A percentile compares a stretch with the other conserved stretches of the same genome.
These are phyloP conservation scores for Leuciscus waleckii DNA, from an alignment of 2,797 vertebrate genomes.

Conservation along the genomic window DNA sequence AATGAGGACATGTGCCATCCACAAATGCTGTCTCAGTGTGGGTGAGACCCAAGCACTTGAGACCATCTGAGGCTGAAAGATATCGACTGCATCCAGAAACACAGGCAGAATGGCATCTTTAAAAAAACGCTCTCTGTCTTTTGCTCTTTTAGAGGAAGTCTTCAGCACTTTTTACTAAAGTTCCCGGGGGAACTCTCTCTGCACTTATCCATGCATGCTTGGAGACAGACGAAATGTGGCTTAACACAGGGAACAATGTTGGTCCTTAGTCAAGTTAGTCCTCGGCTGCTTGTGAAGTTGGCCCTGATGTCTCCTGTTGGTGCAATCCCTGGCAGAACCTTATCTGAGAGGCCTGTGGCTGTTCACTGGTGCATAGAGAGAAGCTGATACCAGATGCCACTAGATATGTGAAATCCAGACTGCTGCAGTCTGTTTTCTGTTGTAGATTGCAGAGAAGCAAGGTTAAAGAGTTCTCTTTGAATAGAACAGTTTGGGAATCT, in stretches of 20 bases:
- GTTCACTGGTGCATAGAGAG: slow-evolving; percentile 2
- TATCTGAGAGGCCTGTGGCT: background rate
- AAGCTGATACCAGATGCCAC: background rate
- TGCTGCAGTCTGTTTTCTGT: background rate
- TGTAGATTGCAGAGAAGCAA: background rate
- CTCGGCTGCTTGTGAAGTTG: background rate
- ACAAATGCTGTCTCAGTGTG: background rate
- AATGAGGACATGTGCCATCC: background rate
- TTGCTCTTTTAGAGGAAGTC: background rate
- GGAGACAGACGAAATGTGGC: background rate
- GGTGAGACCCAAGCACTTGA: background rate
- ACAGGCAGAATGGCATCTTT: background rate
- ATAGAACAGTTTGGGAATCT: background rate
- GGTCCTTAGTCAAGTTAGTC: slow-evolving; percentile 2
- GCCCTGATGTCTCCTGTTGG: background rate
- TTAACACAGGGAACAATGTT: background rate
- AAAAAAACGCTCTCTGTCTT: background rate
- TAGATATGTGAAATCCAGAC: slow-evolving; percentile 9
- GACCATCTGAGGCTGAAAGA: background rate
- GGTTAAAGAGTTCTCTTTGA: slow-evolving; percentile 30
- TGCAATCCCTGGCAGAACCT: background rate
- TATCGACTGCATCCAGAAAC: background rate
- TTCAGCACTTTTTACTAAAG: background rate
- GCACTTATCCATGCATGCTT: background rate
- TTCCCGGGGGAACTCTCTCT: background rate